Percentiles rank a stretch among this genome's conserved stretches.
Conservation (phyloP, 2,113 vertebrate species). For the Pelmatolapia mariae region DNA sequence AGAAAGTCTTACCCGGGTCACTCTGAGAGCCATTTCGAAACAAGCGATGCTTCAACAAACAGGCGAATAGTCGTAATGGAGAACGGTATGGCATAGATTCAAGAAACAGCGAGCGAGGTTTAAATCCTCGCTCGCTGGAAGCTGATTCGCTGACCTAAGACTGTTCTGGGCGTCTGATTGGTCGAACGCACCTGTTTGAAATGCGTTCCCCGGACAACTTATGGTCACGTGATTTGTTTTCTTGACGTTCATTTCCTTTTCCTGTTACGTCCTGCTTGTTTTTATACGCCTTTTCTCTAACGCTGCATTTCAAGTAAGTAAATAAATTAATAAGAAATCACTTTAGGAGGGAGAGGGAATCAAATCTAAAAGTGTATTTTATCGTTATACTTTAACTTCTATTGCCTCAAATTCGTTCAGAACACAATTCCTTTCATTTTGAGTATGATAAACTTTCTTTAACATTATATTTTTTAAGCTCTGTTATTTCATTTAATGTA, state of each 20-base stretch:
- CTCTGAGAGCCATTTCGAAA: slow-evolving; percentile 67
- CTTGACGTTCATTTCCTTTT: slow-evolving; percentile 14
- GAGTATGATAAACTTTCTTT: background rate
- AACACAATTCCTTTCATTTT: background rate
- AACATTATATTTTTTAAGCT: background rate
- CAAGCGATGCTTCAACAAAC: background rate
- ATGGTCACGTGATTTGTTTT: slow-evolving; percentile 1
- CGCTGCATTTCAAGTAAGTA: background rate
- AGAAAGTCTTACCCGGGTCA: slow-evolving; percentile 55
- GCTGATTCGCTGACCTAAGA: slow-evolving; percentile 60
- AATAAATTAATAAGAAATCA: background rate
- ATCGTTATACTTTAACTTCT: background rate
- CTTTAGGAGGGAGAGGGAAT: background rate
- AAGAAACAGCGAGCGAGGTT: slow-evolving; percentile 15
- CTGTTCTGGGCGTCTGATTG: slow-evolving; percentile 54
- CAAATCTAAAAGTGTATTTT: background rate
- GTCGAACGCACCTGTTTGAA: slow-evolving; percentile 28
- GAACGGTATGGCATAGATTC: background rate
- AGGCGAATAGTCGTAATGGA: background rate
- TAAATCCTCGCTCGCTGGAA: slow-evolving; percentile 67
- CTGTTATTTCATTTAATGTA: background rate
- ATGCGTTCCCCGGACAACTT: slow-evolving; percentile 61
- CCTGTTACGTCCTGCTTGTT: background rate
- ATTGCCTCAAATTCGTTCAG: background rate
- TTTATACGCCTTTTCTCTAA: background rate